phyloP scores from a whole-genome alignment of 2,113 vertebrate genomes.

The Thomomys bottae region DNA sequence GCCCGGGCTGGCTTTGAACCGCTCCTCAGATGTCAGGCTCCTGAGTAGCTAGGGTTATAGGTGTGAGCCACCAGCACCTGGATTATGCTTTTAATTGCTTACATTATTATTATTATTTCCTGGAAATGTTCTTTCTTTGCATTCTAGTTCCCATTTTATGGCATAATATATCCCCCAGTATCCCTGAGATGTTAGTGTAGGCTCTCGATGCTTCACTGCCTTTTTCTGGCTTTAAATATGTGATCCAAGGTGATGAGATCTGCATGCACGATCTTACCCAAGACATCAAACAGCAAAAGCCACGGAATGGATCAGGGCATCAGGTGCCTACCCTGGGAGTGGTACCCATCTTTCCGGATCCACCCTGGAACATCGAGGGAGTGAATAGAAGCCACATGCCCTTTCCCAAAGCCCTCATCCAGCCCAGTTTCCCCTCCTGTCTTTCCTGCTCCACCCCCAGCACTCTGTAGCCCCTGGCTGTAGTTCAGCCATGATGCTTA shows the following conservation, averaged over 20 bases:
- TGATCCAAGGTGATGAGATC: not conserved
- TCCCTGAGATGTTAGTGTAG: too few relatives aligned
- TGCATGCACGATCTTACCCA: not conserved
- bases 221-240: not conserved
- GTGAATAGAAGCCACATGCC: not conserved
- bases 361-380: not conserved
- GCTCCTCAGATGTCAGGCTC: too few relatives aligned
- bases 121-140: too few relatives aligned
- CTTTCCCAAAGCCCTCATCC: not conserved
- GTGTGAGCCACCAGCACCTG: too few relatives aligned
- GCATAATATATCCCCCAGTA: too few relatives aligned
- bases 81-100: too few relatives aligned
- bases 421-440: not conserved
- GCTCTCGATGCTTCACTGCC: too few relatives aligned
- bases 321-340: rapidly evolving
- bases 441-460: not conserved
- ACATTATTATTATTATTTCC: too few relatives aligned
- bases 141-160: too few relatives aligned
- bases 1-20: too few relatives aligned
- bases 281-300: not conserved
- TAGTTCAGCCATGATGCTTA: not conserved
- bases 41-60: too few relatives aligned
- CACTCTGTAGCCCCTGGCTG: not conserved
- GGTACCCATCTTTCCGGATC: rapidly evolving
- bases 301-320: too few relatives aligned